These are phyloP conservation scores for Cheilosia vulpina DNA, from an alignment of 2,888 invertebrate species.

Conservation along the genomic window DNA sequence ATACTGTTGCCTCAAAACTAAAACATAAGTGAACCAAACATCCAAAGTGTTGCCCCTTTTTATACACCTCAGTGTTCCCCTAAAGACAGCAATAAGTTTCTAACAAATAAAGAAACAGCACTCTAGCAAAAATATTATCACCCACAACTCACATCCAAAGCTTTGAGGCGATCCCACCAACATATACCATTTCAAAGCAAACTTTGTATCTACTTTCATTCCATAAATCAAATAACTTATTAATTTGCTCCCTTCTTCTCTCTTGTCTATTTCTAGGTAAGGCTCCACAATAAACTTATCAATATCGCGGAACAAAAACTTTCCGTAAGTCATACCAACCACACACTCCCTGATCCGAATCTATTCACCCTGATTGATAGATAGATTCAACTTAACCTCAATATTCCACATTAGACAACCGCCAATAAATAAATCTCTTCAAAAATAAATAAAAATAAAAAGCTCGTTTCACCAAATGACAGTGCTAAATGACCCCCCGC, in stretches of 20 bases:
- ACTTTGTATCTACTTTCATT: conserved; percentile 11
- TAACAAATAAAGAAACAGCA: neutral
- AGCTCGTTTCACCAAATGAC: conserved; percentile 47
- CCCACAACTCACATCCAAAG: neutral
- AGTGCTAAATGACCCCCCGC: conserved; percentile 43
- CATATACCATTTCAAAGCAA: conserved; percentile 2
- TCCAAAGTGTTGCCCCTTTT: too few relatives aligned
- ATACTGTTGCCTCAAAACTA: too few relatives aligned
- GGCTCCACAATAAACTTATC: conserved; percentile 24
- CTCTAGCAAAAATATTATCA: neutral
- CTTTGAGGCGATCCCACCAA: conserved; percentile 27
- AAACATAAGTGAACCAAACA: too few relatives aligned
- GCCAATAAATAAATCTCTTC: conserved; percentile 28
- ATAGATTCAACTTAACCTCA: conserved; percentile 17
- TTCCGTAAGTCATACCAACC: conserved; percentile 51
- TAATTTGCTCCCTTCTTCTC: conserved; percentile 22
- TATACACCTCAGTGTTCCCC: too few relatives aligned
- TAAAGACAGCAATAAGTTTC: too few relatives aligned
- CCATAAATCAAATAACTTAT: conserved; percentile 47
- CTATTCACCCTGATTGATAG: conserved; percentile 47
- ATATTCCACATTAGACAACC: neutral
- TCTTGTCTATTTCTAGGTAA: conserved; percentile 60
- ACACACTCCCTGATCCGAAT: conserved; percentile 12
- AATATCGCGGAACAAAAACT: conserved; percentile 14
- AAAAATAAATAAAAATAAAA: conserved; percentile 25